Conservation (phyloP, 2,888 invertebrate genomes). For the Hypolimnas misippus region DNA sequence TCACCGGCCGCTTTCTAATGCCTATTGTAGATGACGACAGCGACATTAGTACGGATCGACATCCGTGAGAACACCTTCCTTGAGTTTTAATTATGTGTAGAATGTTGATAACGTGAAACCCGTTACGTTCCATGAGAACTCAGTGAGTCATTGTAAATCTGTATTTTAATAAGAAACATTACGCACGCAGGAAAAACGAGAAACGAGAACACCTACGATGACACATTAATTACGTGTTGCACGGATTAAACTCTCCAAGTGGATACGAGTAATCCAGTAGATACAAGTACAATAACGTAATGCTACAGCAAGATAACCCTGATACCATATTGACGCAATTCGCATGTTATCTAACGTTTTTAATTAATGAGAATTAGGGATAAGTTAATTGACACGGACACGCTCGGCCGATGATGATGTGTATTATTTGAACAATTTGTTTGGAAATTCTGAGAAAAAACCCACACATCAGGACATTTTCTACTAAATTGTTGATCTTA, state of each 20-base stretch:
- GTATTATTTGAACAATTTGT: constrained; percentile 4
- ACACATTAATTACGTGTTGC: constrained; percentile 24
- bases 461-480: background rate
- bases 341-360: constrained; percentile 29
- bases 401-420: background rate
- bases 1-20: constrained; percentile 79
- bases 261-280: background rate
- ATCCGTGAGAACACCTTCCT: constrained; percentile 71
- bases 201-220: constrained; percentile 30
- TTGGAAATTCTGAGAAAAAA: background rate
- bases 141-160: constrained; percentile 30
- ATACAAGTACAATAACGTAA: background rate
- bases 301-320: constrained; percentile 17
- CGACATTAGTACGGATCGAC: constrained; percentile 65
- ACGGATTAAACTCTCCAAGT: background rate
- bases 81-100: constrained; percentile 54
- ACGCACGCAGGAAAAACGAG: constrained; percentile 29
- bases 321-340: constrained; percentile 22
- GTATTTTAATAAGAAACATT: constrained; percentile 22
- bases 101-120: constrained; percentile 36
- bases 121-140: constrained; percentile 29
- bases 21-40: constrained; percentile 73
- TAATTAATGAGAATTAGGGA: constrained; percentile 34
- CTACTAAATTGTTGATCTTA: background rate
- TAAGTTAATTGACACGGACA: constrained; percentile 29